These are phyloP conservation scores for Archivesica marissinica DNA, from an alignment of 1,140 invertebrate species.

Conservation along the genomic window DNA sequence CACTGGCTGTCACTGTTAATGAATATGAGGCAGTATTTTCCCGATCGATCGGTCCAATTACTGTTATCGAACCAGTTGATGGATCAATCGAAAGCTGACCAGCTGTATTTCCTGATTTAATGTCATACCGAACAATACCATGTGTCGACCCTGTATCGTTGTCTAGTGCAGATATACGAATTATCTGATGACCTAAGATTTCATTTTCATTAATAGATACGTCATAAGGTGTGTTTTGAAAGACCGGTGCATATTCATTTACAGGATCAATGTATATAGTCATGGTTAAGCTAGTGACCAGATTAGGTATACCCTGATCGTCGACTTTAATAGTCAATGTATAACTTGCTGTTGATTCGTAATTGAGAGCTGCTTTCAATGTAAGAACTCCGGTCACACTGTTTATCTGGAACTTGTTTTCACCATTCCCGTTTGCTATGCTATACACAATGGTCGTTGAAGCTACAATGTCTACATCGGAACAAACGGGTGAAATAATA, in stretches of 20 bases:
- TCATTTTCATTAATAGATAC: conserved; percentile 47
- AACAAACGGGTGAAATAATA: conserved; percentile 29
- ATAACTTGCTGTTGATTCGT: conserved; percentile 58
- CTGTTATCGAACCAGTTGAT: conserved; percentile 57
- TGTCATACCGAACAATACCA: conserved; percentile 64
- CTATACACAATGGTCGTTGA: conserved; percentile 49
- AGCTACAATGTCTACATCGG: conserved; percentile 43
- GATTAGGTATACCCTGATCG: conserved; percentile 44
- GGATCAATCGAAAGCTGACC: conserved; percentile 65
- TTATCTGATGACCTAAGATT: conserved; percentile 33
- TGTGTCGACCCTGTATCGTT: conserved; percentile 65
- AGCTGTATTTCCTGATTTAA: conserved; percentile 63
- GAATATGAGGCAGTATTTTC: conserved; percentile 57
- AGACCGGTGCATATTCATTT: conserved; percentile 66
- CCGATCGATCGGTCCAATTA: conserved; percentile 53
- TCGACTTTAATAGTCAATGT: conserved; percentile 50
- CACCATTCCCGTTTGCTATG: conserved; percentile 62
- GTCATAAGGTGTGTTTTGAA: conserved; percentile 56
- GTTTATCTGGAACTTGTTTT: conserved; percentile 59
- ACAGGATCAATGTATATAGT: conserved; percentile 59
- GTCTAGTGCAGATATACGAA: conserved; percentile 66
- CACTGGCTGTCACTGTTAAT: conserved; percentile 60
- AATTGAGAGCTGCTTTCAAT: conserved; percentile 45
- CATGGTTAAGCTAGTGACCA: conserved; percentile 44
- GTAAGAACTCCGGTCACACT: conserved; percentile 46